Percentiles rank a stretch among this genome's conserved stretches.
Conservation (phyloP, 1,140 invertebrate species). For the Carcinoscorpius rotundicauda region DNA sequence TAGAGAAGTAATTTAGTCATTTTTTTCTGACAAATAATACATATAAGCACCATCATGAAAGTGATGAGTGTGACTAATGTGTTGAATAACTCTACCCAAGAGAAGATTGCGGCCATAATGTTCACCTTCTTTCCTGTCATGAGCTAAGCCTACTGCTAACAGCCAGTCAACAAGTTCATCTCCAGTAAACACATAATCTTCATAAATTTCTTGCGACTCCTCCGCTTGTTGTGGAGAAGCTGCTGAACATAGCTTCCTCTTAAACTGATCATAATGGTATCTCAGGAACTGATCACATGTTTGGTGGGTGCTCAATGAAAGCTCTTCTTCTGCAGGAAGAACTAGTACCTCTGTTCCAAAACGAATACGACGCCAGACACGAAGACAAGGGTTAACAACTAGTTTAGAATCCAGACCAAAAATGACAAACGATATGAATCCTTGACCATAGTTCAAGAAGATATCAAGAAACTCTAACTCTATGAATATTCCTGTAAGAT, state of each 20-base stretch:
- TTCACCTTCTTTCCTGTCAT: conserved; percentile 58
- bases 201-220: conserved; percentile 41
- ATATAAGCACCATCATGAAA: conserved; percentile 47
- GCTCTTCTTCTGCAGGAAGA: neutral
- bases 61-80: conserved; percentile 65
- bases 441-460: conserved; percentile 77
- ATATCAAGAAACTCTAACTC: conserved; percentile 83
- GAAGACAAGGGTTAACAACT: conserved; percentile 48
- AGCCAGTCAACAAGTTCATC: conserved; percentile 76
- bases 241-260: conserved; percentile 30
- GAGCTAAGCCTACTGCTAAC: conserved; percentile 56
- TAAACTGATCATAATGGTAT: conserved; percentile 54
- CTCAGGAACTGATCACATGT: conserved; percentile 78
- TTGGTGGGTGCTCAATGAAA: conserved; percentile 38
- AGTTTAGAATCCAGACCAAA: conserved; percentile 66
- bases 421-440: conserved; percentile 64
- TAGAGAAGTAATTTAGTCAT: no score
- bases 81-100: conserved; percentile 64
- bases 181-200: conserved; percentile 67
- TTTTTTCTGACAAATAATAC: conserved; percentile 26
- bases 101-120: conserved; percentile 69
- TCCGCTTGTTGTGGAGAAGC: no score
- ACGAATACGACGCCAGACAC: neutral
- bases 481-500: conserved; percentile 74
- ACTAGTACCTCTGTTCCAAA: neutral